phyloP scores from a whole-genome alignment of 2,113 vertebrate species.

The Sterna hirundo region DNA sequence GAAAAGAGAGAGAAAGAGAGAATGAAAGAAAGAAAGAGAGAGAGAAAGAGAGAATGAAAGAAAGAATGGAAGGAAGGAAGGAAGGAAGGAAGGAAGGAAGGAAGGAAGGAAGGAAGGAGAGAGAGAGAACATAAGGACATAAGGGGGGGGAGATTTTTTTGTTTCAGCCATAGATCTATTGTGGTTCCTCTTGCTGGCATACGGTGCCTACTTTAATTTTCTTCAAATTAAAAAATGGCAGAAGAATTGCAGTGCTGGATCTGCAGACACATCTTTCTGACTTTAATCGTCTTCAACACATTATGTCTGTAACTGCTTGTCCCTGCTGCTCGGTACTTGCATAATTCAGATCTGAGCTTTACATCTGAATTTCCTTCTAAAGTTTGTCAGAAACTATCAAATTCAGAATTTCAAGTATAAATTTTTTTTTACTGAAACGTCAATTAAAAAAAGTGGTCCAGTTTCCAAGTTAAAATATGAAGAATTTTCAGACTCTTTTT shows the following conservation, averaged over 20 bases:
- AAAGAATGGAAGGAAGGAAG: fast-evolving
- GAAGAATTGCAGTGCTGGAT: not conserved
- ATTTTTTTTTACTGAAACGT: not conserved
- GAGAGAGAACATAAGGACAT: no score
- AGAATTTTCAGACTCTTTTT: not conserved
- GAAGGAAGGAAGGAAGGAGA: fast-evolving
- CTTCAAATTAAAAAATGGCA: not conserved
- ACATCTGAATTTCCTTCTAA: not conserved
- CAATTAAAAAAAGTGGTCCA: not conserved
- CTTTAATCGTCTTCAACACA: not conserved
- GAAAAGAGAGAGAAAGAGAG: no score
- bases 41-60: fast-evolving
- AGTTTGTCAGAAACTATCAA: not conserved
- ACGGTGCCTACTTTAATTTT: not conserved
- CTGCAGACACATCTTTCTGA: not conserved
- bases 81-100: no score
- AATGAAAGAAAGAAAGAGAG: fast-evolving
- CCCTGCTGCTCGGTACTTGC: not conserved
- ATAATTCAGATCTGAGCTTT: constrained; percentile 34
- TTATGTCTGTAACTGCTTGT: constrained; percentile 4
- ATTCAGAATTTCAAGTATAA: not conserved
- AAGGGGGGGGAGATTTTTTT: not conserved
- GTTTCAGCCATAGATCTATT: not conserved
- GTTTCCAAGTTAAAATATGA: not conserved
- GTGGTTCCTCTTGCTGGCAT: not conserved